These are phyloP conservation scores for Euthynnus affinis DNA, from an alignment of 2,797 vertebrate genomes.

Conservation along the genomic window DNA sequence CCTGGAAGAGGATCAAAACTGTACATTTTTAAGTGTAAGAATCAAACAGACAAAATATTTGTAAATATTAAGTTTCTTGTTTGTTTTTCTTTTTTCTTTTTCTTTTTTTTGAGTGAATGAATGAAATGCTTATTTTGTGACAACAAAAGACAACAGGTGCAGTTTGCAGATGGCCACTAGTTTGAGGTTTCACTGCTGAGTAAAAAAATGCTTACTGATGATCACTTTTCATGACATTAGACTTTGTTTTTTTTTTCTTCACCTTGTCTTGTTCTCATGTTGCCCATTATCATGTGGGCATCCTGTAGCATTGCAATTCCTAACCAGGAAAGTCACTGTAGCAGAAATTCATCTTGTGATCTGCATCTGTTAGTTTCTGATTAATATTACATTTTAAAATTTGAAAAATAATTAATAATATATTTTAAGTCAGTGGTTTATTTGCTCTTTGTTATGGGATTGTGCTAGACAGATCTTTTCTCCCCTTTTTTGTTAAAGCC, in stretches of 20 bases:
- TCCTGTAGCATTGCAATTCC: slow-evolving; percentile 65
- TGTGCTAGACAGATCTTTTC: neutral
- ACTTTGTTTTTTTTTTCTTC: neutral
- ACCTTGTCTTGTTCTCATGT: neutral
- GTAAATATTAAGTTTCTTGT: slow-evolving; percentile 89
- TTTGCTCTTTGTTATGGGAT: slow-evolving; percentile 1
- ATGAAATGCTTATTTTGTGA: slow-evolving; percentile 85
- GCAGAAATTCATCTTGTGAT: slow-evolving; percentile 44
- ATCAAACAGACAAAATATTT: slow-evolving; percentile 85
- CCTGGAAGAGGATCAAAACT: slow-evolving; percentile 78
- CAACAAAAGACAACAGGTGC: slow-evolving; percentile 81
- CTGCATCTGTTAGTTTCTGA: slow-evolving; percentile 6
- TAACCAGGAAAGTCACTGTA: slow-evolving; percentile 56
- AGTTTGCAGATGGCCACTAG: slow-evolving; percentile 48
- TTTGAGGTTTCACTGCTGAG: slow-evolving; percentile 17
- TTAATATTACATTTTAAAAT: neutral
- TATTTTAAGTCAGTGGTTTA: neutral
- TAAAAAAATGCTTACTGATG: neutral
- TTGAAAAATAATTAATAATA: too few relatives aligned
- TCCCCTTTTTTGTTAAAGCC: neutral
- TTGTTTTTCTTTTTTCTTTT: slow-evolving; percentile 68
- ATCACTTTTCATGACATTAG: neutral
- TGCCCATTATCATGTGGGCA: slow-evolving; percentile 19
- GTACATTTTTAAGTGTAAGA: slow-evolving; percentile 90
- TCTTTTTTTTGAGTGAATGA: slow-evolving; percentile 79